Evolutionary conservation across 2,113 vertebrate species (phyloP).

Genomic region (Mesembrinibis cayennensis): DNA sequence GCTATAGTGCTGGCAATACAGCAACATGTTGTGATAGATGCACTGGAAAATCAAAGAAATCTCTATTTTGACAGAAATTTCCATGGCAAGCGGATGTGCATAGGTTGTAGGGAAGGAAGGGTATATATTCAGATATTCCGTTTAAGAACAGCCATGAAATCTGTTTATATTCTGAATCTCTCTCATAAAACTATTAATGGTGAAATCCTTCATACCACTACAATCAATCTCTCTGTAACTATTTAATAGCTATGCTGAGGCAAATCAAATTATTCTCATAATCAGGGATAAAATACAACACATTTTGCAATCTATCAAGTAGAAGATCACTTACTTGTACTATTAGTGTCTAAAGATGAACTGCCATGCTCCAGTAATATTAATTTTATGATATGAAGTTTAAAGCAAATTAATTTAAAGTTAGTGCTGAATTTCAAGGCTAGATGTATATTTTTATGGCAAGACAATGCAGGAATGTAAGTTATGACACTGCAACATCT

Average conservation of each 20-base stretch:
- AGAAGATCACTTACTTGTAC: background rate
- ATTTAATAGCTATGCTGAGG: conserved; percentile 41
- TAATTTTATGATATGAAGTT: background rate
- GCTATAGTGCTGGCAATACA: background rate
- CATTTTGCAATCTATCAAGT: conserved; percentile 30
- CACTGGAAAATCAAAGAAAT: background rate
- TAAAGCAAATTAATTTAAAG: conserved; percentile 3
- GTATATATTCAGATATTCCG: background rate
- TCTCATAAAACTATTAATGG: conserved; percentile 24
- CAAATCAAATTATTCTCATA: conserved; percentile 54
- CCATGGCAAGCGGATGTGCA: background rate
- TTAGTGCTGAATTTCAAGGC: background rate
- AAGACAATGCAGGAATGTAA: background rate
- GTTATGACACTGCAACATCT: background rate
- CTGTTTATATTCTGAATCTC: conserved; percentile 31
- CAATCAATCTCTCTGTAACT: conserved; percentile 28
- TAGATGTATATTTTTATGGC: background rate
- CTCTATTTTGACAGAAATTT: background rate
- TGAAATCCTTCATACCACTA: conserved; percentile 16
- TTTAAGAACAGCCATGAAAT: background rate
- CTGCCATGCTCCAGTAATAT: background rate
- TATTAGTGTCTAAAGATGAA: conserved; percentile 9
- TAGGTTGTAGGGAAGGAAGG: background rate
- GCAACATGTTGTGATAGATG: background rate
- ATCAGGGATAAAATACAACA: conserved; percentile 49